Percentiles rank a stretch among this genome's conserved stretches.
Evolutionary conservation across 2,113 vertebrate species (phyloP).

Genomic region (Macaca nemestrina): DNA sequence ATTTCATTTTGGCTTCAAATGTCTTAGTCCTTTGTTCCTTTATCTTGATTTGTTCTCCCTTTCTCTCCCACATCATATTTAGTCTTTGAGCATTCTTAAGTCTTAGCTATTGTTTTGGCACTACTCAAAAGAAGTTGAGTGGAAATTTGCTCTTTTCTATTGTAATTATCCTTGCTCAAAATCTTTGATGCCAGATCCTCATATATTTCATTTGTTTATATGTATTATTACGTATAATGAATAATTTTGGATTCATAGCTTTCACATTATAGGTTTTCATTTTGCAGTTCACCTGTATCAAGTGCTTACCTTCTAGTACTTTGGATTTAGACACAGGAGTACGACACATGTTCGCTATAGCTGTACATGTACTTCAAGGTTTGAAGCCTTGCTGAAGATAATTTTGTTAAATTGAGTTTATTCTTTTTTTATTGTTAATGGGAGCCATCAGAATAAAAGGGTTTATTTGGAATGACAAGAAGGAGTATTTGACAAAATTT

Average conservation of each 20-base stretch:
- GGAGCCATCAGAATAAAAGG: too few species aligned
- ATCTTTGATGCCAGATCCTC: background rate
- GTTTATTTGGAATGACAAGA: background rate
- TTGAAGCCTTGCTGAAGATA: background rate
- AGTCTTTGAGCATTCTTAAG: background rate
- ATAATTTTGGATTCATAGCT: background rate
- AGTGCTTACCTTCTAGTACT: background rate
- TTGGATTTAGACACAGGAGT: background rate
- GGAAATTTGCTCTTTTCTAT: background rate
- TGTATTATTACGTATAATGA: background rate
- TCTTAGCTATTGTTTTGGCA: background rate
- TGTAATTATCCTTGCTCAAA: background rate
- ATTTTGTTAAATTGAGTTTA: background rate
- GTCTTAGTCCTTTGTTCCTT: background rate
- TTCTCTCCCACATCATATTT: background rate
- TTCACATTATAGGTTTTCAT: background rate
- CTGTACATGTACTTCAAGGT: background rate
- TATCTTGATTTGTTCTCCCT: background rate
- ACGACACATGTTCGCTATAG: background rate
- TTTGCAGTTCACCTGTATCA: background rate
- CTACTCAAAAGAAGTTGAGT: background rate
- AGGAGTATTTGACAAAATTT: background rate
- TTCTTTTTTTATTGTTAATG: too few species aligned
- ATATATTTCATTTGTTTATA: background rate
- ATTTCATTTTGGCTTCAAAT: background rate